Evolutionary conservation across 2,797 vertebrate genomes (phyloP).

Genomic region (Acanthiza pusilla): DNA sequence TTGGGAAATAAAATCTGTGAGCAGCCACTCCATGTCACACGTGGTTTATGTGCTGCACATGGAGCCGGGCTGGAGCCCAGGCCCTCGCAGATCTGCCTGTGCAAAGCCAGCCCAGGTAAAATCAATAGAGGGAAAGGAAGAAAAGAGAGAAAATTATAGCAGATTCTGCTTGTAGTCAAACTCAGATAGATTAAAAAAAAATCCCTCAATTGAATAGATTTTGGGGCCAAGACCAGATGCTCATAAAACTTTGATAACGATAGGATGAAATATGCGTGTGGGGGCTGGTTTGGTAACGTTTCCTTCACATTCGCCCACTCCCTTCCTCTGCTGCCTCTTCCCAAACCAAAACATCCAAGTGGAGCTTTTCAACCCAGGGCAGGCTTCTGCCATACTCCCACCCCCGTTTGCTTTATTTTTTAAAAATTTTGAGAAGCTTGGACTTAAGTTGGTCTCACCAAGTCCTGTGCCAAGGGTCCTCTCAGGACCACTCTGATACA

Average conservation of each 20-base stretch:
- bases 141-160: background rate
- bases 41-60: background rate
- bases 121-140: background rate
- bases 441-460: background rate
- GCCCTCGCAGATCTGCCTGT: accelerated
- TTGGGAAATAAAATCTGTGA: background rate
- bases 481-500: background rate
- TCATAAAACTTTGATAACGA: slow-evolving; percentile 36
- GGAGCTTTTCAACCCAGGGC: background rate
- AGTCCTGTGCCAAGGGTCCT: background rate
- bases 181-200: background rate
- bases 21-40: background rate
- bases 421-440: background rate
- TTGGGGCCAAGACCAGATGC: slow-evolving; percentile 55
- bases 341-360: slow-evolving; percentile 1
- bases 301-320: slow-evolving; percentile 8
- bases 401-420: background rate
- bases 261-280: slow-evolving; percentile 24
- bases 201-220: slow-evolving; percentile 3
- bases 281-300: slow-evolving; percentile 26
- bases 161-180: background rate
- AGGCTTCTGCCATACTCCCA: background rate
- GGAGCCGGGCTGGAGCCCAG: background rate
- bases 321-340: slow-evolving; percentile 34
- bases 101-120: background rate